phyloP scores from a whole-genome alignment of 2,113 vertebrate species.

The Noctilio leporinus region DNA sequence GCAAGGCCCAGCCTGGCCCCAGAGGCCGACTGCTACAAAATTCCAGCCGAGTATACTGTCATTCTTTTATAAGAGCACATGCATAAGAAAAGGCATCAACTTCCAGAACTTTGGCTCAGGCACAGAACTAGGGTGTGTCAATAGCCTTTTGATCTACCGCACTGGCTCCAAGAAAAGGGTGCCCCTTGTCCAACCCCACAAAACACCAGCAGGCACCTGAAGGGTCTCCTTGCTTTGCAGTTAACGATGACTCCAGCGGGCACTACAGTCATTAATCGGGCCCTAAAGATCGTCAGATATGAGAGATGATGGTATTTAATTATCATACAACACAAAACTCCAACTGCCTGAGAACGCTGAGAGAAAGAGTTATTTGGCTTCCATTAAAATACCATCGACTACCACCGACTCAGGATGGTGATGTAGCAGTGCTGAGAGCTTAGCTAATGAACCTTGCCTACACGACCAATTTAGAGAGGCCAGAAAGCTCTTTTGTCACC shows the following conservation, averaged over 20 bases:
- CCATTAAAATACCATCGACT: slow-evolving; percentile 75
- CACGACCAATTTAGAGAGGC: slow-evolving; percentile 48
- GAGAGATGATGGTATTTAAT: slow-evolving; percentile 68
- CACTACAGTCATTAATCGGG: slow-evolving; percentile 49
- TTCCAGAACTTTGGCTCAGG: background rate
- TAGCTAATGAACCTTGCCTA: slow-evolving; percentile 73
- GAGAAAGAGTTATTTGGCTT: slow-evolving; percentile 66
- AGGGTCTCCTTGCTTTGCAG: background rate
- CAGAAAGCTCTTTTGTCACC: slow-evolving; percentile 58
- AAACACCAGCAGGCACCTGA: background rate
- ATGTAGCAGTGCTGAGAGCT: slow-evolving; percentile 56
- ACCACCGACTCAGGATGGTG: slow-evolving; percentile 55
- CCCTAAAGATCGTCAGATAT: slow-evolving; percentile 53
- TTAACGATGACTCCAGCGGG: slow-evolving; percentile 30
- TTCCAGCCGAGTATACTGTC: background rate
- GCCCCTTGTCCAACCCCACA: background rate
- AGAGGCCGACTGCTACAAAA: background rate
- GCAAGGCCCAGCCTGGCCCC: background rate
- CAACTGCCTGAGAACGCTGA: slow-evolving; percentile 44
- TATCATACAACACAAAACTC: slow-evolving; percentile 59
- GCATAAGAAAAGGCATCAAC: background rate
- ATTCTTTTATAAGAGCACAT: background rate
- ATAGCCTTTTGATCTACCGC: background rate
- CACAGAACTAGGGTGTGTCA: background rate
- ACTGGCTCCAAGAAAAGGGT: background rate